Evolutionary conservation across 2,888 invertebrate species (phyloP).

Genomic region (Platycnemis pennipes): DNA sequence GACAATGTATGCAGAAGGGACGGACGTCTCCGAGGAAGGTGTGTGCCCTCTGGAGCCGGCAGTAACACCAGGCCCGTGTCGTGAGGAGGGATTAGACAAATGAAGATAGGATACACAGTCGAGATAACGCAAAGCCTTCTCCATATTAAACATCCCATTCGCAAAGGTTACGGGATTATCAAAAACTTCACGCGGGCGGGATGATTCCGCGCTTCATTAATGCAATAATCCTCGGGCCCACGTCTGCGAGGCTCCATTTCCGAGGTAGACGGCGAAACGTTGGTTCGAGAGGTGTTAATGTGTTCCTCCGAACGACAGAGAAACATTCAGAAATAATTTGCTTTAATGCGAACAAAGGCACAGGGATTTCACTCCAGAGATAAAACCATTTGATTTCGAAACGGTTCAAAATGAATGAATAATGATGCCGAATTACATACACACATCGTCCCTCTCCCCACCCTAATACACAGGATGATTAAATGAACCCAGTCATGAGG

Average conservation of each 20-base stretch:
- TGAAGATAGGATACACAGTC: not conserved
- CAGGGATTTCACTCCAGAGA: not conserved
- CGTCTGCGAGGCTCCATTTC: not conserved
- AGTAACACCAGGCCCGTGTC: not conserved
- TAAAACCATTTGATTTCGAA: not conserved
- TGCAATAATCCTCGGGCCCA: not conserved
- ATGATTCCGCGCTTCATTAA: constrained; percentile 2
- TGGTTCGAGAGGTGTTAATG: not conserved
- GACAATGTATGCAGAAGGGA: not conserved
- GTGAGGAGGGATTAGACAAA: not conserved
- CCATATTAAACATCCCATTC: not conserved
- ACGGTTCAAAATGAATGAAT: too few relatives aligned
- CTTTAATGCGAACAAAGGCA: not conserved
- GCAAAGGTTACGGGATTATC: not conserved
- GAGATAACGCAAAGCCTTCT: constrained; percentile 34
- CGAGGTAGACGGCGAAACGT: not conserved
- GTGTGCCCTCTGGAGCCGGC: not conserved
- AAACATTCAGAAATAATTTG: not conserved
- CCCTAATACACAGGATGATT: too few relatives aligned
- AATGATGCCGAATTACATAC: too few relatives aligned
- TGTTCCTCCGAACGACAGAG: not conserved
- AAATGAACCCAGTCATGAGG: too few relatives aligned
- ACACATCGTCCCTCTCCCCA: too few relatives aligned
- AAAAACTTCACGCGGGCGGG: not conserved
- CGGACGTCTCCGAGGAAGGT: not conserved